Conservation (phyloP, 2,797 vertebrate species). For the Typhlichthys subterraneus region DNA sequence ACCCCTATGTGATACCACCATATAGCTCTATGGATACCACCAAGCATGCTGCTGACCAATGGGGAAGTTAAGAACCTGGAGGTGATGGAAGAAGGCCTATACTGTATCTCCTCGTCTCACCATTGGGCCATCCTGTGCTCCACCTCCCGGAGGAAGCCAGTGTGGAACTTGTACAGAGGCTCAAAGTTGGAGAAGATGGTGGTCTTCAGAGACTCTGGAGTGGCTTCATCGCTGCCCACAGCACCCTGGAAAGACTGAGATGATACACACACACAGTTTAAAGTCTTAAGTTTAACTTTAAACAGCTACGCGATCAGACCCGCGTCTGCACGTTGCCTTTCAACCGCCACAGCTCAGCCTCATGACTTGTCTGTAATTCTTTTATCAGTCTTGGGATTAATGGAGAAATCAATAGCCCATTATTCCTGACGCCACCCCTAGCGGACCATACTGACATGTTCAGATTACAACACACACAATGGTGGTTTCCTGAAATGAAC, state of each 20-base stretch:
- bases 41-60: not conserved
- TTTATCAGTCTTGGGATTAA: conserved; percentile 36
- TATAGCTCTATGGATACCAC: conserved; percentile 1
- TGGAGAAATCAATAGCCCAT: conserved; percentile 42
- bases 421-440: conserved; percentile 17
- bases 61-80: conserved; percentile 3
- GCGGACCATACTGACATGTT: conserved; percentile 28
- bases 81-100: not conserved
- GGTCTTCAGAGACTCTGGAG: conserved; percentile 86
- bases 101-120: conserved; percentile 75
- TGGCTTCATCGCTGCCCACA: conserved; percentile 85
- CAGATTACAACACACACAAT: conserved; percentile 9
- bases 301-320: conserved; percentile 9
- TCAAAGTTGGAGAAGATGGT: conserved; percentile 89
- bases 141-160: conserved; percentile 93
- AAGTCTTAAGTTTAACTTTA: not conserved
- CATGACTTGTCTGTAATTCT: conserved; percentile 26
- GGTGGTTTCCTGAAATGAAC: conserved; percentile 1
- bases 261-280: not conserved
- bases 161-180: conserved; percentile 93
- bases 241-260: conserved; percentile 88
- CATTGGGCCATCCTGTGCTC: conserved; percentile 94
- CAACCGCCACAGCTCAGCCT: conserved; percentile 18
- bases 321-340: conserved; percentile 12
- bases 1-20: not conserved